A percentile compares a stretch with the other conserved stretches of the same genome.
Evolutionary conservation across 2,888 invertebrate species (phyloP).

Genomic region (Globia sparganii): DNA sequence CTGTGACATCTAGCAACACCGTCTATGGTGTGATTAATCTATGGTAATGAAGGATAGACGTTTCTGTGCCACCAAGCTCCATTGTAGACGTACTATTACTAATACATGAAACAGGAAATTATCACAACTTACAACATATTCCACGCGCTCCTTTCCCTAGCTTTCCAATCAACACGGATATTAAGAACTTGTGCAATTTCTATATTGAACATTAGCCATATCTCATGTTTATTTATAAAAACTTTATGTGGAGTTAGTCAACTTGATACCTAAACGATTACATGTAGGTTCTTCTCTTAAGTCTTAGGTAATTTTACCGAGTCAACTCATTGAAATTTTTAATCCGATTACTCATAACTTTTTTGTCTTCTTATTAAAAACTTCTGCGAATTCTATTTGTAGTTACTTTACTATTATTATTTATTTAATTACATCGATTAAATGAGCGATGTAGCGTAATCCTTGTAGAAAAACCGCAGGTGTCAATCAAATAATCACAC

Average conservation of each 20-base stretch:
- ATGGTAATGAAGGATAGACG: background rate
- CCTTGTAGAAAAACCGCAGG: background rate
- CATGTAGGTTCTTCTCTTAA: background rate
- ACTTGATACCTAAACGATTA: conserved; percentile 8
- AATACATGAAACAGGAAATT: conserved; percentile 58
- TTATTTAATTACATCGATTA: conserved; percentile 1
- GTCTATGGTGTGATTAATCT: background rate
- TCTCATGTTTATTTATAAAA: conserved; percentile 36
- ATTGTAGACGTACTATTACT: conserved; percentile 38
- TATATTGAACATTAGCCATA: conserved; percentile 48
- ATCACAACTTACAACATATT: conserved; percentile 60
- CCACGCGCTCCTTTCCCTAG: conserved; percentile 60
- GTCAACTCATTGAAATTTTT: conserved; percentile 10
- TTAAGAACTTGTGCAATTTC: conserved; percentile 58
- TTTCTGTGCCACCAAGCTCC: conserved; percentile 11
- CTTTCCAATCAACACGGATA: conserved; percentile 59
- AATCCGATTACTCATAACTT: conserved; percentile 18
- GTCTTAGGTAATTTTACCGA: background rate
- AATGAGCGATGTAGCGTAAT: background rate
- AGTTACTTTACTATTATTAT: background rate
- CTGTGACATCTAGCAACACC: background rate
- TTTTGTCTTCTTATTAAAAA: conserved; percentile 2
- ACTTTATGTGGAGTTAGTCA: conserved; percentile 18
- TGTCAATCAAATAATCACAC: conserved; percentile 30
- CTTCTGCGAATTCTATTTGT: conserved; percentile 9